Evolutionary conservation across 2,888 invertebrate genomes (phyloP), one percentile per base, ranked within the genome.

Genomic region (Drosophila atroscutellata): DNA sequence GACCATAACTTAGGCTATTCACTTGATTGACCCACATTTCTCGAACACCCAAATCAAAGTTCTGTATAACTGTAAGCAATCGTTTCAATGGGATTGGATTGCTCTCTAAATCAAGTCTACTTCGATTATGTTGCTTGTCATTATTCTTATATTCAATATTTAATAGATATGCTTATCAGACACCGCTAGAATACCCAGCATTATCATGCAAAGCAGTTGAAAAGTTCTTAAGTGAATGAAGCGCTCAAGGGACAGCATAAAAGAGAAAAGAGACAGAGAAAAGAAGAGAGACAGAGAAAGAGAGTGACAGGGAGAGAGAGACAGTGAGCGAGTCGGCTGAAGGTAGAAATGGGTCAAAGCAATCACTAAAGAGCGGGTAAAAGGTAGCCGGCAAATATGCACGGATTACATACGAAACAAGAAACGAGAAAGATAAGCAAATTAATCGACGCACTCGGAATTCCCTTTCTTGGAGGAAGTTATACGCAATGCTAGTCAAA

Each of bases 301-400:
- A 66, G 68, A 24, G n/a, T 9, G 13, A 52, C 20, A 13, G 20
- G 15, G 56, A 37, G 45, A 34, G 51, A 55, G 59, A 37, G 42
- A 30, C 32, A 28, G 37, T 36, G 49, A 57, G 66, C 24, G n/a
- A 39, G 34, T 71, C n/a, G 34, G 77, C 47, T 49, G 3, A 13
- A 28, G 26, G 49, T 11, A 52, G 60, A 86, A 88, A 90, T 86
- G 86, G 86, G 90, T 89, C 90, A 89, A 55, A 67, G 57, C 75
- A 72, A 71, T 78, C 75, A 75, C 75, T 77, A 69, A 73, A 68
- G 63, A 68, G 67, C 70, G 75, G 52, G 75, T 74, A 83, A 86
- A 76, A 81, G 83, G 74, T 62, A 76, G 77, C 82, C 88, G 87
- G 87, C 77, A 84, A 87, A 86, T 70, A 75, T 68, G 74, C 59